A percentile compares a stretch with the other conserved stretches of the same genome.
Conservation (phyloP, 2,797 vertebrate species). For the Gobio occitaniae region DNA sequence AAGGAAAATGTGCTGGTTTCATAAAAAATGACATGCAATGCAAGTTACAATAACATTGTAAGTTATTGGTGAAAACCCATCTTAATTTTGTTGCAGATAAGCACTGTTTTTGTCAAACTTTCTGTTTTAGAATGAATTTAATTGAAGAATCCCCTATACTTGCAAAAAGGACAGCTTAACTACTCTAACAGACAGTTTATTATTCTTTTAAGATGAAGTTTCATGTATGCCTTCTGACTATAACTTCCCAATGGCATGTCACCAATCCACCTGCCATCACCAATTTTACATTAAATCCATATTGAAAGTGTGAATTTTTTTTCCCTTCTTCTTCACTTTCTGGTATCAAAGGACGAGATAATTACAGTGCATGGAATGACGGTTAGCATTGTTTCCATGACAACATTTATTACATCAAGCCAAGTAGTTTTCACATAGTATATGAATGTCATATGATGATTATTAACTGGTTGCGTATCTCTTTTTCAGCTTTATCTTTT, state of each 20-base stretch:
- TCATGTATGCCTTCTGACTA: not conserved
- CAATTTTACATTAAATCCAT: not conserved
- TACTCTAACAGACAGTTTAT: not conserved
- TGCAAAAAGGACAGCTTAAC: not conserved
- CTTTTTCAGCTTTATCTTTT: not conserved
- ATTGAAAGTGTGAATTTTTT: not conserved
- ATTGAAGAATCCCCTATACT: not conserved
- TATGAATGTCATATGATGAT: not conserved
- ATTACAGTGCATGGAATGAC: not conserved
- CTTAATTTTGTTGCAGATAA: not conserved
- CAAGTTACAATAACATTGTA: not conserved
- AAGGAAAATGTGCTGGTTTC: not conserved
- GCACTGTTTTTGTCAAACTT: not conserved
- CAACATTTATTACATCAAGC: conserved; percentile 5
- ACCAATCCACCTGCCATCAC: not conserved
- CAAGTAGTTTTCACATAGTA: not conserved
- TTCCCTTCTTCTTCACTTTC: not conserved
- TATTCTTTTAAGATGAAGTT: not conserved
- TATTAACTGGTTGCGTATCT: not conserved
- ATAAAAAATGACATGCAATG: not conserved
- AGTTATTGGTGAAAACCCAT: not conserved
- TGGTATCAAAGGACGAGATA: not conserved
- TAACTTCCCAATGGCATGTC: not conserved
- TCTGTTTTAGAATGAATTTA: not conserved
- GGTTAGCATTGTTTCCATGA: conserved; percentile 3